Percentiles rank a stretch among this genome's conserved stretches.
Conservation (phyloP, 2,797 vertebrate species). For the Hirundo rustica region DNA sequence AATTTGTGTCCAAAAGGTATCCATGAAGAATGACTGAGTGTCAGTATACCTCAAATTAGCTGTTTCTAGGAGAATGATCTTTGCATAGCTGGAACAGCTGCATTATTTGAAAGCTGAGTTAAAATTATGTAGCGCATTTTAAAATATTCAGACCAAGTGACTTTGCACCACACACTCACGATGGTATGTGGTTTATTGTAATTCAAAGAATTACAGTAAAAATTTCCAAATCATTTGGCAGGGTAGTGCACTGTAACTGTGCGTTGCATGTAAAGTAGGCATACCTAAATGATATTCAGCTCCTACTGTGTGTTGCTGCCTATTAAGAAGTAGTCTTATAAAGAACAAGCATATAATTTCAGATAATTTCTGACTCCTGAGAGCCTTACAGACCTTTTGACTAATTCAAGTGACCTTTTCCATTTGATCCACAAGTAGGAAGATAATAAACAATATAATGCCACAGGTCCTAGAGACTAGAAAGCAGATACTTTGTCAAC, state of each 20-base stretch:
- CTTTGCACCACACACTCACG: neutral
- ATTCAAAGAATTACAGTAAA: constrained; percentile 1
- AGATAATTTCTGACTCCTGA: neutral
- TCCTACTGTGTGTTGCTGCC: neutral
- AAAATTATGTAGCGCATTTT: neutral
- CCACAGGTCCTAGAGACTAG: neutral
- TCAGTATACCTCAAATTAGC: neutral
- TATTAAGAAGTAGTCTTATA: neutral
- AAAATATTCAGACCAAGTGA: neutral
- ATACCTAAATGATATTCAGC: neutral
- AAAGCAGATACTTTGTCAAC: neutral
- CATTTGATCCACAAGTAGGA: neutral
- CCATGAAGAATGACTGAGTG: neutral
- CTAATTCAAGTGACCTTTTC: neutral
- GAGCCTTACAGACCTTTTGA: neutral
- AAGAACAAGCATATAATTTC: neutral
- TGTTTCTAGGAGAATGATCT: neutral
- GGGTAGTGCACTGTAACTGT: neutral
- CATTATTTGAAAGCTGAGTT: neutral
- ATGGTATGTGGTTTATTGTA: neutral
- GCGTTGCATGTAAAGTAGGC: neutral
- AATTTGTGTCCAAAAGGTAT: neutral
- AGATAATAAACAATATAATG: constrained; percentile 3
- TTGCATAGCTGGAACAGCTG: neutral
- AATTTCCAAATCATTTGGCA: constrained; percentile 7